These are phyloP conservation scores for Melinaea marsaeus DNA, from an alignment of 2,888 invertebrate species.

Conservation along the genomic window DNA sequence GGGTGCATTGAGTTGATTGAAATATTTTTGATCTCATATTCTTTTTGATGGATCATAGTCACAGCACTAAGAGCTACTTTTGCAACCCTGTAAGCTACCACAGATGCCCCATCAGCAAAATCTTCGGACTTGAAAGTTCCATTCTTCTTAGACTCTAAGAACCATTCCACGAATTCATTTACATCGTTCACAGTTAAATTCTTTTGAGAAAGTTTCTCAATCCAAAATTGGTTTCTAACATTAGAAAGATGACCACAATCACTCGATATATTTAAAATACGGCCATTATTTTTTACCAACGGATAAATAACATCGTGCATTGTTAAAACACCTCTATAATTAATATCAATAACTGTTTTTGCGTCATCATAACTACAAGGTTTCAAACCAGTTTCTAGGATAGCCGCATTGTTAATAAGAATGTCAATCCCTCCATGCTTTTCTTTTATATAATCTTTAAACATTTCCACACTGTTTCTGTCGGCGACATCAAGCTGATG, in stretches of 20 bases:
- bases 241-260: slow-evolving; percentile 79
- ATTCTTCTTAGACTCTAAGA: slow-evolving; percentile 66
- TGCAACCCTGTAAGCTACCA: slow-evolving; percentile 80
- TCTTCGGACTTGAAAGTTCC: slow-evolving; percentile 49
- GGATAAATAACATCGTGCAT: slow-evolving; percentile 83
- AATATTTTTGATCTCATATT: slow-evolving; percentile 77
- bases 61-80: slow-evolving; percentile 85
- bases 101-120: slow-evolving; percentile 40
- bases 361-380: slow-evolving; percentile 57
- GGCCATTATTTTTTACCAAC: slow-evolving; percentile 80
- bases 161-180: slow-evolving; percentile 79
- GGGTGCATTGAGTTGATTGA: slow-evolving; percentile 82
- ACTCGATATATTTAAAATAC: slow-evolving; percentile 86
- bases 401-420: slow-evolving; percentile 86
- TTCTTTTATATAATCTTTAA: slow-evolving; percentile 75
- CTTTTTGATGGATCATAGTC: slow-evolving; percentile 80
- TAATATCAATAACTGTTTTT: slow-evolving; percentile 80
- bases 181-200: slow-evolving; percentile 49
- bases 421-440: slow-evolving; percentile 84
- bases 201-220: slow-evolving; percentile 47
- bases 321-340: slow-evolving; percentile 81
- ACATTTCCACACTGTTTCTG: slow-evolving; percentile 68
- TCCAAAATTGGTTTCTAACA: slow-evolving; percentile 70
- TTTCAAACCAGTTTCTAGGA: slow-evolving; percentile 55
- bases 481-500: slow-evolving; percentile 83